Percentiles rank a stretch among this genome's conserved stretches.
Evolutionary conservation across 2,113 vertebrate genomes (phyloP).

Genomic region (Chaetodon trifascialis): DNA sequence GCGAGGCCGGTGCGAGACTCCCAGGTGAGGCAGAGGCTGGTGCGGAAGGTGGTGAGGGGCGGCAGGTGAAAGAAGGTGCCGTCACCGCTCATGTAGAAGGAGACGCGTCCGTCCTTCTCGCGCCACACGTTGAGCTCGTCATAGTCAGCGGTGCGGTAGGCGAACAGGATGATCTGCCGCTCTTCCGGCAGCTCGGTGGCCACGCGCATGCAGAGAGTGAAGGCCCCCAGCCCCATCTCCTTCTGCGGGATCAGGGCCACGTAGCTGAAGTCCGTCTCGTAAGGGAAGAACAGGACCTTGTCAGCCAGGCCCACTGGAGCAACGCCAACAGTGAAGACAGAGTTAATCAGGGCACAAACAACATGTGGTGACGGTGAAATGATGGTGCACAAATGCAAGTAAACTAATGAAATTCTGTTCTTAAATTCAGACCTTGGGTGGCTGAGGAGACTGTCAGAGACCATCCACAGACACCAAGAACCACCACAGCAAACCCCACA

Average conservation of each 20-base stretch:
- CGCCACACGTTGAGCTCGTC: conserved; percentile 87
- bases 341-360: background rate
- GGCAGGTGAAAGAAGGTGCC: conserved; percentile 80
- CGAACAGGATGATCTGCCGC: conserved; percentile 85
- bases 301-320: conserved; percentile 76
- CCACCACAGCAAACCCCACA: conserved; percentile 37
- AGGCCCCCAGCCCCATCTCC: conserved; percentile 79
- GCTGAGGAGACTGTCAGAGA: conserved; percentile 44
- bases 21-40: conserved; percentile 87
- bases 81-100: conserved; percentile 83
- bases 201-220: conserved; percentile 86
- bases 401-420: background rate
- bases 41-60: conserved; percentile 81
- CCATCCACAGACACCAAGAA: conserved; percentile 57
- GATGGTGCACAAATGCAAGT: background rate
- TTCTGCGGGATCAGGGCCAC: conserved; percentile 82
- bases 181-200: conserved; percentile 83
- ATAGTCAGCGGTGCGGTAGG: conserved; percentile 83
- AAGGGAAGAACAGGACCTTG: conserved; percentile 85
- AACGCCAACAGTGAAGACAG: background rate
- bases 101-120: conserved; percentile 80
- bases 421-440: conserved; percentile 69
- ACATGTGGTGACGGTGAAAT: background rate
- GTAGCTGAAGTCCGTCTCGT: conserved; percentile 85
- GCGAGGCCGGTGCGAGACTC: conserved; percentile 80